Evolutionary conservation across 2,888 invertebrate genomes (phyloP), one percentile per base, ranked within the genome.

Genomic region (Aethes cnicana): DNA sequence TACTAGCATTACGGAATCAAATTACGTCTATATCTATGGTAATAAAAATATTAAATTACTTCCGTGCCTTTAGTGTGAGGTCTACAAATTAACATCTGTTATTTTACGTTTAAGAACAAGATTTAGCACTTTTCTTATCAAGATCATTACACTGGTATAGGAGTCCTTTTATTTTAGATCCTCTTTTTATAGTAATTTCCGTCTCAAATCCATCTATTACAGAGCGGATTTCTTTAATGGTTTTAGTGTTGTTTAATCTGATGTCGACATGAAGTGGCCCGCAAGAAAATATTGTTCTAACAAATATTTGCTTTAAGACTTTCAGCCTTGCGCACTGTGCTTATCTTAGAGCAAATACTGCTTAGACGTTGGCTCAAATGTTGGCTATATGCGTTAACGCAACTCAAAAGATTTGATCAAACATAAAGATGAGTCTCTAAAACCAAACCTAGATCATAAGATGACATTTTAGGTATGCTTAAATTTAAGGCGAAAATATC

Each of bases 241-340:
- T 71, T 77, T 72, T 70, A 75, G 77, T 80, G 70, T 71, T 87
- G 77, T 86, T 86, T 86, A 80, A 79, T 80, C 74, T 81, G 81
- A 82, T 87, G 86, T 86, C 82, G 81, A 87, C 86, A 86, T 79
- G 68, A 69, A 86, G 86, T 82, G 80, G 69, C 69, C 66, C 60
- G 57, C 70, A 72, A 74, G 78, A 81, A 82, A 84, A 85, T 87
- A 86, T 86, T 86, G 79, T 85, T 77, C 64, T 71, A 72, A 72
- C 78, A 77, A 88, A 88, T 77, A 84, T 86, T 86, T 81, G 75
- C 70, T 59, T 62, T 70, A 61, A 66, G 75, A 66, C 72, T 76
- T 73, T 69, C 71, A 76, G 69, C 77, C 77, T 79, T 76, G 79
- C 70, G 63, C 53, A 61, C 63, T 63, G 55, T 62, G 69, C 71